A percentile compares a stretch with the other conserved stretches of the same genome.
Evolutionary conservation across 2,888 invertebrate species (phyloP).

Genomic region (Onchidella celtica): DNA sequence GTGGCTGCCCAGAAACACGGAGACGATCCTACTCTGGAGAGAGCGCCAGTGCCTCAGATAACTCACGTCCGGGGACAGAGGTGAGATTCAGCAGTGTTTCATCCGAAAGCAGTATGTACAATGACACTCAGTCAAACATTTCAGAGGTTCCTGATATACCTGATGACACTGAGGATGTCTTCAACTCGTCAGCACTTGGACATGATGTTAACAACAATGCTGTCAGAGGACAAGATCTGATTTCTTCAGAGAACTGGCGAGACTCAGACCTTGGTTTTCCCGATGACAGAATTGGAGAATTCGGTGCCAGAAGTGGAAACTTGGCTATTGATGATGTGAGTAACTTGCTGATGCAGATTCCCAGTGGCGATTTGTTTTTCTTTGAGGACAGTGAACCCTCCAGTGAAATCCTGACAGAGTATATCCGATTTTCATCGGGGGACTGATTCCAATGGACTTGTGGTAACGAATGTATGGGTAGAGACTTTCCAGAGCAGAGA

Average conservation of each 20-base stretch:
- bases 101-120: constrained; percentile 17
- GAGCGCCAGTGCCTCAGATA: neutral
- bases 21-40: constrained; percentile 5
- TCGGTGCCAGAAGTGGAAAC: neutral
- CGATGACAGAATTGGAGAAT: neutral
- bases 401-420: neutral
- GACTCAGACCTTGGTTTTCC: neutral
- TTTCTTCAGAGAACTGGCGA: neutral
- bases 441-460: too few species aligned
- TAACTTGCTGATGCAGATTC: constrained; percentile 39
- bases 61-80: neutral
- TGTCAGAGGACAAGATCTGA: neutral
- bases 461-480: too few species aligned
- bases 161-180: constrained; percentile 43
- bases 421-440: neutral
- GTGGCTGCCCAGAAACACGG: neutral
- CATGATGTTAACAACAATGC: constrained; percentile 31
- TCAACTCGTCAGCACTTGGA: neutral
- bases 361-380: constrained; percentile 34
- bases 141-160: constrained; percentile 9
- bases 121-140: neutral
- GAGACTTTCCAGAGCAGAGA: too few species aligned
- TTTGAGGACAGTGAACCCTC: neutral
- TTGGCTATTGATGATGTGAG: constrained; percentile 11
- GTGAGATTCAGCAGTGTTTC: constrained; percentile 22